Conservation (phyloP, 2,113 vertebrate genomes). For the Toxotes jaculatrix region DNA sequence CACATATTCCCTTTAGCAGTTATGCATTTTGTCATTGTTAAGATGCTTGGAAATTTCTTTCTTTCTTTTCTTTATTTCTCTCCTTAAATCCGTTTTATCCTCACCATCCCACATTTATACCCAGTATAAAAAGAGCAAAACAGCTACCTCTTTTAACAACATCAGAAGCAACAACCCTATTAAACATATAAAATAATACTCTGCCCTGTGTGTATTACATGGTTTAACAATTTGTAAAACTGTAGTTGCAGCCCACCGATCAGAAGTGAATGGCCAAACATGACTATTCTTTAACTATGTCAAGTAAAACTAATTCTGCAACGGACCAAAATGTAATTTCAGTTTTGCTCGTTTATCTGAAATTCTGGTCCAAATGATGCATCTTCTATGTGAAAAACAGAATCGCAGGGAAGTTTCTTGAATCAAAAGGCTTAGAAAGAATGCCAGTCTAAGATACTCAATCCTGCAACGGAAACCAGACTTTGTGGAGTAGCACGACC, state of each 20-base stretch:
- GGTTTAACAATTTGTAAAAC: background rate
- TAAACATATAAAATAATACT: background rate
- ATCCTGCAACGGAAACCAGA: slow-evolving; percentile 53
- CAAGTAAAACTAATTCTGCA: background rate
- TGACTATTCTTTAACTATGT: background rate
- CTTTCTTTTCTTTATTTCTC: too few relatives aligned
- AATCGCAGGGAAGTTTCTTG: slow-evolving; percentile 4
- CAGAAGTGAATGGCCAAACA: background rate
- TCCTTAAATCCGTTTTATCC: background rate
- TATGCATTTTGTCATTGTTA: background rate
- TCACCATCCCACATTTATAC: background rate
- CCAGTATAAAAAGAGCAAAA: background rate
- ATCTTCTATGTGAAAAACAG: background rate
- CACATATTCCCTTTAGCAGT: background rate
- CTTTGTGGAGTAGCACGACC: slow-evolving; percentile 41
- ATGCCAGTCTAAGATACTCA: slow-evolving; percentile 14
- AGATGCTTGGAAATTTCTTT: background rate
- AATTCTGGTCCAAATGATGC: background rate
- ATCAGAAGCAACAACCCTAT: background rate
- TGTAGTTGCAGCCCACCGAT: background rate
- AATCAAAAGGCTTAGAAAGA: slow-evolving; percentile 20
- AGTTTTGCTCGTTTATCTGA: background rate
- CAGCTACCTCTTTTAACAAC: background rate
- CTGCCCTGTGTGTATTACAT: background rate
- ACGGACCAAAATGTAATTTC: background rate